Evolutionary conservation across 1,140 invertebrate species (phyloP).

Genomic region (Leptinotarsa lineolata): DNA sequence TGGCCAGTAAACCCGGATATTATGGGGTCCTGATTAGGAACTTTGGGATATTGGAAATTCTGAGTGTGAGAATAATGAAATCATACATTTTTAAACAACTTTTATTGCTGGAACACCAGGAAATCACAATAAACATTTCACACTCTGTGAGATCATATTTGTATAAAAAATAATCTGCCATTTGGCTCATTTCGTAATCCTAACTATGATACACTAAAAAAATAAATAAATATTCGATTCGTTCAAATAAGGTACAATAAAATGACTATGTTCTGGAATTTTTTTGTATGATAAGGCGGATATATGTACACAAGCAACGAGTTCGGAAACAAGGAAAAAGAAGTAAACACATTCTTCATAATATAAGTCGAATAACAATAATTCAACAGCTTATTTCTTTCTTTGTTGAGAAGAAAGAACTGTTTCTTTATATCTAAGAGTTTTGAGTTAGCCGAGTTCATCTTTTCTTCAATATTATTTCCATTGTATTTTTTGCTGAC

Average conservation of each 20-base stretch:
- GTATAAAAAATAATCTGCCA: slow-evolving; percentile 40
- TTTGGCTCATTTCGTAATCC: slow-evolving; percentile 22
- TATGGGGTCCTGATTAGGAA: too few relatives aligned
- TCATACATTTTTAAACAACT: slow-evolving; percentile 13
- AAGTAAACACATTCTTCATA: background rate
- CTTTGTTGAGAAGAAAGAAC: too few relatives aligned
- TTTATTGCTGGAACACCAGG: slow-evolving; percentile 32
- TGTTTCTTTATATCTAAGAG: too few relatives aligned
- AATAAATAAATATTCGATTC: slow-evolving; percentile 32
- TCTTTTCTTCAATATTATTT: too few relatives aligned
- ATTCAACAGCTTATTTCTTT: too few relatives aligned
- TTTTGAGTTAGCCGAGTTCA: too few relatives aligned
- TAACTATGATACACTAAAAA: slow-evolving; percentile 42
- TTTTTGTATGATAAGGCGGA: slow-evolving; percentile 9
- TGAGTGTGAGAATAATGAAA: too few relatives aligned
- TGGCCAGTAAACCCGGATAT: too few relatives aligned
- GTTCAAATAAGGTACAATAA: slow-evolving; percentile 42
- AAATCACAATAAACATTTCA: slow-evolving; percentile 39
- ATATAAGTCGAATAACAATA: background rate
- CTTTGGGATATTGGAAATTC: too few relatives aligned
- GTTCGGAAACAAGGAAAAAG: slow-evolving; percentile 10
- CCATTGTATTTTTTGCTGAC: too few relatives aligned
- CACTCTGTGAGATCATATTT: slow-evolving; percentile 39
- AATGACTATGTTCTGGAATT: slow-evolving; percentile 45
- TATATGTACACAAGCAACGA: slow-evolving; percentile 12